Evolutionary conservation across 2,888 invertebrate species (phyloP), one percentile per base, ranked within the genome.

Genomic region (Hyposoter dolosus): DNA sequence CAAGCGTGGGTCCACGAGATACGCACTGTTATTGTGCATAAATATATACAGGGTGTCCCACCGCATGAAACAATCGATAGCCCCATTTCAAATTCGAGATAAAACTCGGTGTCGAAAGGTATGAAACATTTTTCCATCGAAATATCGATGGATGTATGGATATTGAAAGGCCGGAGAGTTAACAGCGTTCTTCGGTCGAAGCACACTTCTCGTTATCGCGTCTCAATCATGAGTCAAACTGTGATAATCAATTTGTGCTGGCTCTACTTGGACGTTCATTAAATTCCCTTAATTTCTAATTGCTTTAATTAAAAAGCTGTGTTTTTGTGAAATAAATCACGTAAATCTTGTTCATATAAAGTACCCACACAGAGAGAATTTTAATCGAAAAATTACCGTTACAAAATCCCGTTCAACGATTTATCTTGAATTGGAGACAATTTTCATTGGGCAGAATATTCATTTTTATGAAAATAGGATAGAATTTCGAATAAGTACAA

Each of bases 1-100:
- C 12, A 74, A 78, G 19, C 68, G 65, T 63, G 81, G 82, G 79
- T 76, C 72, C 71, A 77, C 28, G 47, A 63, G 68, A 66, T n/a
- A 87, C 78, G 71, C 68, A 56, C 77, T 63, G 40, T 45, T 23
- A 66, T 60, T 56, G 47, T 56, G 28, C 28, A 28, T 10, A 15
- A 15, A 28, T 60, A 28, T 60, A 60, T 28, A 28, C 28, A 15
- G 28, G 28, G 60, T 28, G 28, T 15, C 12, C 60, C 3, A 28
- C 15, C 5, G 15, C 1, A 60, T 28, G 10, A 15, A 60, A 60
- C 3, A 60, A 28, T 60, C 28, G 15, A 56, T 60, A 15, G 2
- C 23, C 5, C 6, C 5, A 60, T 60, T 28, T 60, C 6, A 12
- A 28, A 60, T 28, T 60, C 28, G 15, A 28, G 15, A 60, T 60